Base-by-base conservation (phyloP, 2,888 invertebrate genomes). In the Rhorus exstirpatorius region DNA sequence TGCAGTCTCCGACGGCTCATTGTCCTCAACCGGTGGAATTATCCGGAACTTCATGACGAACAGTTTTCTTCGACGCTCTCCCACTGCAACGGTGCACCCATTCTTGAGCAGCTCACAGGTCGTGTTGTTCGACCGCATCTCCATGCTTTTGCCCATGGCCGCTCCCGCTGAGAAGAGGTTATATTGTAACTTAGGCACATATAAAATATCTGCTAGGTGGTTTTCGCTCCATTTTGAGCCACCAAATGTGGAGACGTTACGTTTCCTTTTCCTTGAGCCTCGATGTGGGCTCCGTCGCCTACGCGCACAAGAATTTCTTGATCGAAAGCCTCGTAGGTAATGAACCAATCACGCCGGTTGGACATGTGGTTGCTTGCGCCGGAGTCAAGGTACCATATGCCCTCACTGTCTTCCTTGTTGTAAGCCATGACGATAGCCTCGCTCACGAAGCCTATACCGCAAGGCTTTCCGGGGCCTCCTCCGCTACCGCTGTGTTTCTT, bases 91-190 rank as follows among this genome's bases (percentile, higher is more conserved):
- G 10, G 19, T 68, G 53, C 19, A 14, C 14, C 49, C 61, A 35
- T 35, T 7, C 10, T 70, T 70, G 21, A 12, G 12, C 1, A 78
- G n/a, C 31, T 60, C 41, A 14, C 53, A 78, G 7, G 41, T 46
- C 12, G 14, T 24, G 12, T 38, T 46, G n/a, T 79, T 19, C n/a
- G 72, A 79, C 2, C 19, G 53, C 44, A 63, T 53, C 24, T 55
- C 4, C 49, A 79, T 12, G 0, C 72, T 60, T 26, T 79, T 79
- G 24, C 74, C 79, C 63, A 79, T 31, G 3, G 79, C 72, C 3
- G 72, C 35, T 58, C 72, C 79, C 12, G 60, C 72, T 17, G 79
- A 74, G 35, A 72, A 72, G 10, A 79, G 67, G 24, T 65, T 63
- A 12, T 74, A 74, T 0, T 74, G 60, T 6, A 82, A 17, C 31